Conservation (phyloP, 2,113 vertebrate species). For the Coturnix japonica region DNA sequence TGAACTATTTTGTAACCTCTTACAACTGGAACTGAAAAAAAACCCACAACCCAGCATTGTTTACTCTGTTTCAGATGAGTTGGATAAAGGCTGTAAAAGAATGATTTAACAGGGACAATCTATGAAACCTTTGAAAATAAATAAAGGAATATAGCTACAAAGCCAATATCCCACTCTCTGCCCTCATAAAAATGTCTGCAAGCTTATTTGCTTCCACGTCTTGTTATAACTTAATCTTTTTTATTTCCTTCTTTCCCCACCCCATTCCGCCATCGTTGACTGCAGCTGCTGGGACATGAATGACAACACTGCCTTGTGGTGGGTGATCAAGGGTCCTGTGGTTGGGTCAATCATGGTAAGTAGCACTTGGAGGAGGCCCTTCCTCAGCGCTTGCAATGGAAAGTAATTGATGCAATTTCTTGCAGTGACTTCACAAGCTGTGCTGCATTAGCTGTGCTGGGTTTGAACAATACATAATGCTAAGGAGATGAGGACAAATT, state of each 20-base stretch:
- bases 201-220: background rate
- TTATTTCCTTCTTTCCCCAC: background rate
- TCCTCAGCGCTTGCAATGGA: background rate
- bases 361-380: background rate
- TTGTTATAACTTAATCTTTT: background rate
- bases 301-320: slow-evolving; percentile 96
- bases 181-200: background rate
- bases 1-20: background rate
- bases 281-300: slow-evolving; percentile 98
- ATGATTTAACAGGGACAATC: background rate
- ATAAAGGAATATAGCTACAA: background rate
- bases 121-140: background rate
- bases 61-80: background rate
- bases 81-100: background rate
- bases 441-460: background rate
- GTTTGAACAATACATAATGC: background rate
- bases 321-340: slow-evolving; percentile 98
- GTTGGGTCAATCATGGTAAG: slow-evolving; percentile 97
- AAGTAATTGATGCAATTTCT: background rate
- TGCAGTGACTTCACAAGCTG: background rate
- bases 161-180: background rate
- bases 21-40: background rate
- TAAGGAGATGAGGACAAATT: background rate
- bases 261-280: background rate
- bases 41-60: background rate